phyloP scores from a whole-genome alignment of 1,140 invertebrate species.

The Hyles euphorbiae region DNA sequence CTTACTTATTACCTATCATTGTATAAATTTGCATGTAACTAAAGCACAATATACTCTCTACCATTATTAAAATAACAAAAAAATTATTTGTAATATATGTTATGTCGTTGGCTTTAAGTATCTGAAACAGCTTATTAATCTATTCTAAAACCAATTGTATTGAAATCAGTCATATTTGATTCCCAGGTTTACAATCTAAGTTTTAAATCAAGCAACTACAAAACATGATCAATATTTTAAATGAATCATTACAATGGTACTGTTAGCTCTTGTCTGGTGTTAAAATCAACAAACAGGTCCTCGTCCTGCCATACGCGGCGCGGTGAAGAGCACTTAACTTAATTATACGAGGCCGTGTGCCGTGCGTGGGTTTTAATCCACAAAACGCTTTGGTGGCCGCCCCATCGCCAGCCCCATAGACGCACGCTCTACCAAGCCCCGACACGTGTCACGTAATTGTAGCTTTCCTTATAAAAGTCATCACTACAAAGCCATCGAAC shows the following conservation, averaged over 20 bases:
- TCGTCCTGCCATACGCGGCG: conserved; percentile 39
- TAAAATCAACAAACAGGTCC: conserved; percentile 60
- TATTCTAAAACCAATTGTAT: too few species aligned
- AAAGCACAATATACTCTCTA: too few species aligned
- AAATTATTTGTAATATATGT: too few species aligned
- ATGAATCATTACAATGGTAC: conserved; percentile 29
- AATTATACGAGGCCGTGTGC: conserved; percentile 58
- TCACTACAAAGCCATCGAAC: conserved; percentile 2
- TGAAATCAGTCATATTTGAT: too few species aligned
- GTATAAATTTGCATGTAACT: too few species aligned
- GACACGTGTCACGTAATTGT: conserved; percentile 47
- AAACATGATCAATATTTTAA: too few species aligned
- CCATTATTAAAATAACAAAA: too few species aligned
- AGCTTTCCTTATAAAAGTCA: conserved; percentile 26
- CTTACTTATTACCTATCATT: too few species aligned
- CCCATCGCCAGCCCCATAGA: conserved; percentile 16
- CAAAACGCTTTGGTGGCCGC: conserved; percentile 13
- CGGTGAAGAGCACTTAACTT: conserved; percentile 66
- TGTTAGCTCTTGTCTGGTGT: conserved; percentile 40
- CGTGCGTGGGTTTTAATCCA: conserved; percentile 17
- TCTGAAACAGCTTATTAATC: too few species aligned
- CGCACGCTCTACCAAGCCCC: conserved; percentile 22
- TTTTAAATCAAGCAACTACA: too few species aligned
- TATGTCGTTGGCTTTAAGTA: too few species aligned
- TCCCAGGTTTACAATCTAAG: too few species aligned